A percentile compares a stretch with the other conserved stretches of the same genome.
phyloP scores from a whole-genome alignment of 2,888 invertebrate species.

The Tuberolachnus salignus region DNA sequence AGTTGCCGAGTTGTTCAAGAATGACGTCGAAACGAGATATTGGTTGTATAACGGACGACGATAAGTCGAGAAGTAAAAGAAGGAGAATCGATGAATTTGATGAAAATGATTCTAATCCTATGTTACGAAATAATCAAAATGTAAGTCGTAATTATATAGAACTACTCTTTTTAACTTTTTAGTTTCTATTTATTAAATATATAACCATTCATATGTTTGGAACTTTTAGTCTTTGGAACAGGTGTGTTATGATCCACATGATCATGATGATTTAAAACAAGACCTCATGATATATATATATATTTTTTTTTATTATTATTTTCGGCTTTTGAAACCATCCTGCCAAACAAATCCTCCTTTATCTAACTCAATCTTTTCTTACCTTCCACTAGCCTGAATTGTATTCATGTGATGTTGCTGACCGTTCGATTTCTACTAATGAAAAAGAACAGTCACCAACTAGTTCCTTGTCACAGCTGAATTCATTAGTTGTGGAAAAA shows the following conservation, averaged over 20 bases:
- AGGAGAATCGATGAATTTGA: slow-evolving; percentile 44
- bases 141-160: background rate
- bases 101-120: slow-evolving; percentile 36
- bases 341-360: no score
- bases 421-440: slow-evolving; percentile 14
- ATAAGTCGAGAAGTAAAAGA: slow-evolving; percentile 50
- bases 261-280: slow-evolving; percentile 36
- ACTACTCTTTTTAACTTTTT: no score
- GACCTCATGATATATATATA: slow-evolving; percentile 35
- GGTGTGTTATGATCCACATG: slow-evolving; percentile 49
- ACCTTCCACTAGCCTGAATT: no score
- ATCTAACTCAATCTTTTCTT: no score
- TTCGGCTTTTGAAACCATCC: no score
- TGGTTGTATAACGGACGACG: slow-evolving; percentile 37
- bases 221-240: slow-evolving; percentile 49
- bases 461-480: background rate
- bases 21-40: slow-evolving; percentile 39
- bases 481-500: slow-evolving; percentile 36
- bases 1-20: slow-evolving; percentile 30
- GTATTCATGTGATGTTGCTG: slow-evolving; percentile 47
- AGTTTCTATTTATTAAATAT: no score
- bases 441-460: slow-evolving; percentile 15
- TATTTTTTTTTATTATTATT: background rate
- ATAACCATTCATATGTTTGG: no score
- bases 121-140: slow-evolving; percentile 42